Conservation (phyloP, 2,797 vertebrate genomes). For the Sebastes hopkinsi region DNA sequence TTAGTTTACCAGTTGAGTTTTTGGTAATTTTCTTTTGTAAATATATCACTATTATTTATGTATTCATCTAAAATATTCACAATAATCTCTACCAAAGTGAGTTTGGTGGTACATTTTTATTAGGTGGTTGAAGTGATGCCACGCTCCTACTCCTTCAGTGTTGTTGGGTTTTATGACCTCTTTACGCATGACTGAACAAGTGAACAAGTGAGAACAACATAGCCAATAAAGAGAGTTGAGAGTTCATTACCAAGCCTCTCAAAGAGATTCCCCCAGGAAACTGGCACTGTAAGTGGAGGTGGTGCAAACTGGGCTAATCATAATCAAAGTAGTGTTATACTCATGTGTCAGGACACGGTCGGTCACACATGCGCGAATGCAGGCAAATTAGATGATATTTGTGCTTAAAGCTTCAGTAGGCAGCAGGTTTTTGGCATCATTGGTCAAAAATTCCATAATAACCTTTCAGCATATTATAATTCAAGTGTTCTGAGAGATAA, state of each 20-base stretch:
- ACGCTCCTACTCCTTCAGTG: neutral
- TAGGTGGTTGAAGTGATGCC: neutral
- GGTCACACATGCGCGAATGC: neutral
- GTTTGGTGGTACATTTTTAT: conserved; percentile 6
- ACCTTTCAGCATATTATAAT: too few species aligned
- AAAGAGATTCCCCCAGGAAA: conserved; percentile 7
- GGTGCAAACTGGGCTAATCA: neutral
- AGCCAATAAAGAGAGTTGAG: neutral
- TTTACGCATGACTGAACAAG: neutral
- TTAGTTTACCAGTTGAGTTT: neutral
- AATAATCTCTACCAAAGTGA: neutral
- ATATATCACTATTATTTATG: neutral
- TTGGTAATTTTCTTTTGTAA: neutral
- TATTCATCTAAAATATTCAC: neutral
- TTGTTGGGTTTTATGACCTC: conserved; percentile 14
- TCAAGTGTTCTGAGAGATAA: too few species aligned
- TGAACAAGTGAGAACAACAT: conserved; percentile 12
- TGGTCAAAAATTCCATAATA: too few species aligned
- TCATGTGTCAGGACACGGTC: neutral
- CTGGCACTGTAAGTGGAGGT: neutral
- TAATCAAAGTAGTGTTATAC: neutral
- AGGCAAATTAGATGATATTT: neutral
- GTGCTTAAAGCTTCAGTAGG: too few species aligned
- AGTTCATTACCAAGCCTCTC: conserved; percentile 13
- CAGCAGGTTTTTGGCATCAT: too few species aligned